These are phyloP conservation scores for Thamnophis sirtalis DNA, from an alignment of 2,113 vertebrate species.

Conservation along the genomic window DNA sequence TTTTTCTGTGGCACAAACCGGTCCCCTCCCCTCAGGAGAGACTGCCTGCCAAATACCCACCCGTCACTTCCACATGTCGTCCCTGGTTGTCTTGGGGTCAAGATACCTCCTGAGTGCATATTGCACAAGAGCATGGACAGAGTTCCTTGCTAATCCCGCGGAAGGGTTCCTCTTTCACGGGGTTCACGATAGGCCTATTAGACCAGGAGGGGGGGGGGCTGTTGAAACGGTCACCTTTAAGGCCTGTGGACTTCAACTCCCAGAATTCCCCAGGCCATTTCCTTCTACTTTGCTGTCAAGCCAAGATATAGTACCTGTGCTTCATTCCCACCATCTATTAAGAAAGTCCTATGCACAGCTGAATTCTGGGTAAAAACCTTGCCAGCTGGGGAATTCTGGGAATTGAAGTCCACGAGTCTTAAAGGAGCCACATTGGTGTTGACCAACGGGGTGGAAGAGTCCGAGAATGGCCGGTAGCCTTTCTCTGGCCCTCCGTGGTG, in stretches of 20 bases:
- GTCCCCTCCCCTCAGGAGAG: background rate
- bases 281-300: background rate
- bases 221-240: background rate
- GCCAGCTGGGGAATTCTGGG: background rate
- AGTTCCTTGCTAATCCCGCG: background rate
- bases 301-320: background rate
- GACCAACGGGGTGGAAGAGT: background rate
- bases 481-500: background rate
- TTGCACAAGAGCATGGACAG: background rate
- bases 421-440: background rate
- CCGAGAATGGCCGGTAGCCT: background rate
- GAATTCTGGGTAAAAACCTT: too few relatives aligned
- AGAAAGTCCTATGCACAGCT: background rate
- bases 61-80: background rate
- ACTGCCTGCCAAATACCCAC: too few relatives aligned
- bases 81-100: background rate
- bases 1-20: background rate
- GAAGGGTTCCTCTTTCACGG: background rate
- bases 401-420: background rate
- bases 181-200: too few relatives aligned
- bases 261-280: background rate
- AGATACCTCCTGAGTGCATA: too few relatives aligned
- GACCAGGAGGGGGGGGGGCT: background rate
- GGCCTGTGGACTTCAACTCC: background rate
- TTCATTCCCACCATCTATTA: too few relatives aligned